phyloP scores from a whole-genome alignment of 2,797 vertebrate genomes.

The Cuculus canorus region DNA sequence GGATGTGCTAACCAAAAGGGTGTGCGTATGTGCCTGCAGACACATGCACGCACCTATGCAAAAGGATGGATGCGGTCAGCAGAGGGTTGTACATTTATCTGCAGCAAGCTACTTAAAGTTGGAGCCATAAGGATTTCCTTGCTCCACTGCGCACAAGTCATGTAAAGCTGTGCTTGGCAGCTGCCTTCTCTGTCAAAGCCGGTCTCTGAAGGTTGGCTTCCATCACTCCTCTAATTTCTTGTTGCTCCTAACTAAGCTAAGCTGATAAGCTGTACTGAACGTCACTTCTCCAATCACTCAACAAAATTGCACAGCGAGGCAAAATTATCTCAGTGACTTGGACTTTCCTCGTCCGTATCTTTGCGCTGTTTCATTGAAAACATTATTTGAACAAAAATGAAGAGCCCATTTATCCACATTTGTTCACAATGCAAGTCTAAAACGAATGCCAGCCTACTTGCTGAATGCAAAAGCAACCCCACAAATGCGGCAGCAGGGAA shows the following conservation, averaged over 20 bases:
- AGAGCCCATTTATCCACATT: fast-evolving
- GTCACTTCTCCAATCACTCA: neutral
- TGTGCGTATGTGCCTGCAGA: fast-evolving
- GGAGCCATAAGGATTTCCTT: slow-evolving; percentile 13
- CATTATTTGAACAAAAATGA: neutral
- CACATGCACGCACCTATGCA: fast-evolving
- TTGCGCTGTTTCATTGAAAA: neutral
- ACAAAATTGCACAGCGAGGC: neutral
- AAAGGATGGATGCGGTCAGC: fast-evolving
- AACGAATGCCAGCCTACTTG: fast-evolving
- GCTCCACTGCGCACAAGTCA: neutral
- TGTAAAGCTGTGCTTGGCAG: slow-evolving; percentile 52
- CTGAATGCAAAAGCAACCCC: neutral
- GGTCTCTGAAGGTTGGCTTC: slow-evolving; percentile 39
- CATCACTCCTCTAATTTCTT: neutral
- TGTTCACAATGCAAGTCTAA: fast-evolving
- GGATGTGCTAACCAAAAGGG: neutral
- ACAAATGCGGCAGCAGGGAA: neutral
- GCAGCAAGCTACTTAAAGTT: neutral
- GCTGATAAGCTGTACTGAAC: slow-evolving; percentile 23
- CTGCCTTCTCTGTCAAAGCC: slow-evolving; percentile 26
- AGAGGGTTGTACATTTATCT: neutral
- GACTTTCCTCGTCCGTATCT: neutral
- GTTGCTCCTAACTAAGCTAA: slow-evolving; percentile 33
- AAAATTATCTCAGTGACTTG: neutral